Conservation (phyloP, 1,140 invertebrate species). For the Drosophila nigrodunni region DNA sequence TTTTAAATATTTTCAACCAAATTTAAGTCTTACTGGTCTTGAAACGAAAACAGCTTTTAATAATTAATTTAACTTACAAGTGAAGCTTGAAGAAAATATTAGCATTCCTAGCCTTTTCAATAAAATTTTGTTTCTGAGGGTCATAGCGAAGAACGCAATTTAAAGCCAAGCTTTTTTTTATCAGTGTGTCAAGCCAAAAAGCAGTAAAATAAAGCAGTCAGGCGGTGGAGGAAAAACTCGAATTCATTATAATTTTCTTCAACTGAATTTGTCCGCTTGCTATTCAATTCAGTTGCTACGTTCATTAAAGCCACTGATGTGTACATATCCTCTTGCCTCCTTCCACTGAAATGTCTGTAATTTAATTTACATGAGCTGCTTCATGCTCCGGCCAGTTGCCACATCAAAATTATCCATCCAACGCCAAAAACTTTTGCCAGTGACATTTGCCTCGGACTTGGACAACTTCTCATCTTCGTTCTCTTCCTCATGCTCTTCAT, state of each 20-base stretch:
- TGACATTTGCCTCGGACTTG: constrained; percentile 44
- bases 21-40: too few relatives aligned
- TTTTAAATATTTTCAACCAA: too few relatives aligned
- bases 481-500: neutral
- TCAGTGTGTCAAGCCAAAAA: constrained; percentile 26
- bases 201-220: constrained; percentile 7
- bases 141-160: too few relatives aligned
- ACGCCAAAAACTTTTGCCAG: constrained; percentile 56
- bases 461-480: neutral
- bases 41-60: too few relatives aligned
- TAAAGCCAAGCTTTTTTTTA: too few relatives aligned
- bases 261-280: constrained; percentile 62
- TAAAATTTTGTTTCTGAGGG: too few relatives aligned
- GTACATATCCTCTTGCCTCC: constrained; percentile 1
- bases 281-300: constrained; percentile 60
- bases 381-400: constrained; percentile 25
- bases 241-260: constrained; percentile 80
- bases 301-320: constrained; percentile 49
- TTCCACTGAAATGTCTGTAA: constrained; percentile 42
- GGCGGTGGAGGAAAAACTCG: constrained; percentile 10
- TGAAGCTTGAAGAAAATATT: too few relatives aligned
- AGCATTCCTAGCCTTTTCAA: too few relatives aligned
- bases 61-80: too few relatives aligned
- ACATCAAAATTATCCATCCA: constrained; percentile 59
- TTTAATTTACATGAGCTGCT: constrained; percentile 74